Conservation (phyloP, 2,113 vertebrate genomes). For the Progne subis region DNA sequence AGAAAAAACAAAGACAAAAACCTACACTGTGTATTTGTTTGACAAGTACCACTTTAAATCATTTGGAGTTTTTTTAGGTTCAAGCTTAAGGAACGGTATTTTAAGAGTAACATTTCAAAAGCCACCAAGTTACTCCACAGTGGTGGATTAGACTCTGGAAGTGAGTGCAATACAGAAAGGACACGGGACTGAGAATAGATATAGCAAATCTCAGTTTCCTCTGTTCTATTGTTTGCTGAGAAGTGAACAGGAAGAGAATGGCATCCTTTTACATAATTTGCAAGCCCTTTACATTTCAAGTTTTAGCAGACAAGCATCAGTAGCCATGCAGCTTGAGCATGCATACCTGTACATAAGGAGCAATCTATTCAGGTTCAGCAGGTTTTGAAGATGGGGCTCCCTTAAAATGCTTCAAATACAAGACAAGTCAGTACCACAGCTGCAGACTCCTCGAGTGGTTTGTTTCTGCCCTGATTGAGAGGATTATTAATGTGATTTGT, state of each 20-base stretch:
- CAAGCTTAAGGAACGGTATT: background rate
- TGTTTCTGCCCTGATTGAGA: background rate
- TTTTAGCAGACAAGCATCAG: background rate
- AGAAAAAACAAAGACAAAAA: background rate
- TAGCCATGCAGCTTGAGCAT: background rate
- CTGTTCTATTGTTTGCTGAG: background rate
- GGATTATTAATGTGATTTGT: background rate
- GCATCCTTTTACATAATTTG: conserved; percentile 4
- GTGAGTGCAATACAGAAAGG: background rate
- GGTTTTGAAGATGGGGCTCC: background rate
- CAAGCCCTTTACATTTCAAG: background rate
- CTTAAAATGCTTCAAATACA: background rate
- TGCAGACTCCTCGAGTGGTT: background rate
- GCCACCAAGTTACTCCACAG: background rate
- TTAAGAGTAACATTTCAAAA: background rate
- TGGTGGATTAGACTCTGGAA: background rate
- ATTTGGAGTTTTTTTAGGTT: background rate
- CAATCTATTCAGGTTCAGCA: background rate
- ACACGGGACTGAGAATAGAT: background rate
- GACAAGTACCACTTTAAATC: background rate
- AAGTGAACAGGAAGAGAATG: background rate
- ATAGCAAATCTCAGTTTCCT: background rate
- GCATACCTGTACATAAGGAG: background rate
- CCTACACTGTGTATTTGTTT: background rate
- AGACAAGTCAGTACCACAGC: background rate